A percentile compares a stretch with the other conserved stretches of the same genome.
Evolutionary conservation across 2,888 invertebrate genomes (phyloP).

Genomic region (Protophormia terraenovae): DNA sequence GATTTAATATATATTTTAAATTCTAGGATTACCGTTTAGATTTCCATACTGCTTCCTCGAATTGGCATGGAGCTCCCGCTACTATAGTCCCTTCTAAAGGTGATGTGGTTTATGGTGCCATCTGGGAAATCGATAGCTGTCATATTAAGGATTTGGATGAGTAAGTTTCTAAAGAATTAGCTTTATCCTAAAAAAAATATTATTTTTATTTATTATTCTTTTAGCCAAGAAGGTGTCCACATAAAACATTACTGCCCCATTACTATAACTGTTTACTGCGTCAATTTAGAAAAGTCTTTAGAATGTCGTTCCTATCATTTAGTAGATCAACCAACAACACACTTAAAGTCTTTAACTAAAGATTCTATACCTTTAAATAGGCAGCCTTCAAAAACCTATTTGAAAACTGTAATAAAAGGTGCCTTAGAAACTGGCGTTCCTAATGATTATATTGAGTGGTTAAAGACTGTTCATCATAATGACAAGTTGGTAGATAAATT

Average conservation of each 20-base stretch:
- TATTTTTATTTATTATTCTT: not conserved
- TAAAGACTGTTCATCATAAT: conserved; percentile 89
- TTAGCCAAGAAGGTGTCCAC: conserved; percentile 69
- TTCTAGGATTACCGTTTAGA: conserved; percentile 85
- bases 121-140: conserved; percentile 87
- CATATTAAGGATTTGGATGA: conserved; percentile 86
- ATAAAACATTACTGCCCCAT: conserved; percentile 65
- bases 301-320: conserved; percentile 89
- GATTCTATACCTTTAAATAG: conserved; percentile 83
- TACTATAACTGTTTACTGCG: conserved; percentile 52
- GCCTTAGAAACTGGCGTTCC: conserved; percentile 84
- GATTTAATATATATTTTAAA: too few species aligned
- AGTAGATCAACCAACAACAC: conserved; percentile 82
- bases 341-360: conserved; percentile 75
- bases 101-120: conserved; percentile 85
- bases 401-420: conserved; percentile 80
- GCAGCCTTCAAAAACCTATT: conserved; percentile 90
- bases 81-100: conserved; percentile 85
- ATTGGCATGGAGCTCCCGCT: conserved; percentile 92
- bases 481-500: conserved; percentile 83
- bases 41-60: conserved; percentile 84
- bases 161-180: conserved; percentile 80
- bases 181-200: not conserved
- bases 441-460: conserved; percentile 85
- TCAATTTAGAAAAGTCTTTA: conserved; percentile 9